Evolutionary conservation across 1,140 invertebrate species (phyloP).

Genomic region (Nymphalis io): DNA sequence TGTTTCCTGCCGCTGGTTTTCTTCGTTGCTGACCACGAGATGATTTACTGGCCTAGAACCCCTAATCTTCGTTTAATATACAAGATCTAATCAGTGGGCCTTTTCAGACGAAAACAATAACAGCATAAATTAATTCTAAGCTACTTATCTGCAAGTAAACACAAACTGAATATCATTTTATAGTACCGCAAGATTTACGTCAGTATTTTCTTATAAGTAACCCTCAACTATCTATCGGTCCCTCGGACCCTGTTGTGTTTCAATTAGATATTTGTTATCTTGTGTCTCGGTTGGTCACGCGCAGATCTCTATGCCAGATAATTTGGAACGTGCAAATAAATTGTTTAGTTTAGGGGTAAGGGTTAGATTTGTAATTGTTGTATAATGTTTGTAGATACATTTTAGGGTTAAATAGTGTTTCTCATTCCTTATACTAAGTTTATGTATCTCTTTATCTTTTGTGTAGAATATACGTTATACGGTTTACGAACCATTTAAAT

Average conservation of each 20-base stretch:
- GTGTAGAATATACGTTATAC: too few relatives aligned
- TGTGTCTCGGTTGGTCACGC: constrained; percentile 9
- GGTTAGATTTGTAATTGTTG: constrained; percentile 10
- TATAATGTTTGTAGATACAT: constrained; percentile 3
- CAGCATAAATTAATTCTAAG: too few relatives aligned
- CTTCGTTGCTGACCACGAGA: too few relatives aligned
- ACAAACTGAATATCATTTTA: constrained; percentile 2
- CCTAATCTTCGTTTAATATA: too few relatives aligned
- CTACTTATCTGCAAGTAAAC: not conserved
- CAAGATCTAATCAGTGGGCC: too few relatives aligned
- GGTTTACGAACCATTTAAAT: too few relatives aligned
- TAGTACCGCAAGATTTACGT: not conserved
- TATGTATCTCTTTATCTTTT: too few relatives aligned
- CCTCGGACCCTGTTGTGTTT: constrained; percentile 10
- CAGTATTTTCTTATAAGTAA: constrained; percentile 9
- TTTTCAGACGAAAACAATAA: too few relatives aligned
- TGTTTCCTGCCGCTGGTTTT: too few relatives aligned
- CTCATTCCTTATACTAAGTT: not conserved
- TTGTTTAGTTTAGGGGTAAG: constrained; percentile 14
- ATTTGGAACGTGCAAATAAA: constrained; percentile 13
- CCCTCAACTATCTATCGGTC: constrained; percentile 10
- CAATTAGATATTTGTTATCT: constrained; percentile 17
- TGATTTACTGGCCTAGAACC: too few relatives aligned
- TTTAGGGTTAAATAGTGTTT: not conserved
- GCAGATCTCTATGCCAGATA: constrained; percentile 1